Base-by-base conservation (phyloP, 2,113 vertebrate genomes). In the Ophthalmolycus amberensis region DNA sequence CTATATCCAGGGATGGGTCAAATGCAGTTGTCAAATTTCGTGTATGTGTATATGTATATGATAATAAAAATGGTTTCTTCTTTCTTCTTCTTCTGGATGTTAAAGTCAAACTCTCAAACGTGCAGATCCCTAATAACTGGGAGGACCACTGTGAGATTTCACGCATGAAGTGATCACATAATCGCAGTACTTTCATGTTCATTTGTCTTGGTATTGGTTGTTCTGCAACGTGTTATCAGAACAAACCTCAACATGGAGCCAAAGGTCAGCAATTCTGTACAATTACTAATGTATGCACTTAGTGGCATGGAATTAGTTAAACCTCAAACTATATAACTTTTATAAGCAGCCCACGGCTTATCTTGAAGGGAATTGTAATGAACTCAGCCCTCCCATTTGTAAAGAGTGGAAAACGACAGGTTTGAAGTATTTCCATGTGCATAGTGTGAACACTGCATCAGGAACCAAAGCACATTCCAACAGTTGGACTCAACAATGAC, bases 321-420 rank as follows among this genome's bases (percentile, higher is more conserved):
- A 50, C 29, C 16, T 71, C 37, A 69, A 67, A 75, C 60, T 54
- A 58, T 76, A 42, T 74, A 1, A 81, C 82, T 87, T 84, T 50
- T 67, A 64, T 52, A 70, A 68, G 60, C 59, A 63, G 75, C 63
- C 77, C 48, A 62, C 38, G 59, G 59, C 71, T 85, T 54, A 71
- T 79, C 67, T 79, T 34, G 62, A 40, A 84, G 80, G 32, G 63
- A 71, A 52, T 37, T 71, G 27, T 78, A 87, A 89, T 76, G n/a
- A 46, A 73, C 77, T 69, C 56, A 75, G 40, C 29, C 37, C 54
- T 29, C 50, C 34, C 22, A 75, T 46, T 75, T 78, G 56, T 46
- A 64, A 79, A 74, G 59, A 81, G 38, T 70, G 70, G 71, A 34
- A 25, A 88, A 89, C 86, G 18, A 75, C 40, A 82, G 37, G 77